Conservation (phyloP, 2,888 invertebrate genomes). For the Lasius platythorax region DNA sequence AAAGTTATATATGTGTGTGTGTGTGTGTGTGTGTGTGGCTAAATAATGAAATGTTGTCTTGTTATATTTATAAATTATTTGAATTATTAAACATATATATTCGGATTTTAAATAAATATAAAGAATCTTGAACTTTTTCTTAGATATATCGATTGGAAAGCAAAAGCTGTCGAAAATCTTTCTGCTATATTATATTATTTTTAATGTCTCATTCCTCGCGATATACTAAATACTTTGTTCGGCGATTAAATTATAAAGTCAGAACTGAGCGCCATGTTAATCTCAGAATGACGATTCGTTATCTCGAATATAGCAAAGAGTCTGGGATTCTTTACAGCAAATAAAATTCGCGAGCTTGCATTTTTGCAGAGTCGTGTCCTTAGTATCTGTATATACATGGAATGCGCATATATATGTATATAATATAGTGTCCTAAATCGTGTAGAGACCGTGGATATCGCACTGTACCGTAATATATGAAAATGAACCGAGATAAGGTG, state of each 20-base stretch:
- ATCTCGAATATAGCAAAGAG: slow-evolving; percentile 19
- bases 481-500: slow-evolving; percentile 58
- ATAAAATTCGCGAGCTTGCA: slow-evolving; percentile 39
- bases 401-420: not conserved
- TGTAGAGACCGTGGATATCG: slow-evolving; percentile 33
- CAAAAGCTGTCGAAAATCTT: not conserved
- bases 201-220: not conserved
- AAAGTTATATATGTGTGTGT: too few relatives aligned
- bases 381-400: not conserved
- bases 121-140: not conserved
- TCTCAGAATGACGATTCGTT: not conserved
- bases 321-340: slow-evolving; percentile 2
- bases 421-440: slow-evolving; percentile 22
- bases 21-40: not conserved
- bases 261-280: not conserved
- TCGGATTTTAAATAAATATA: not conserved
- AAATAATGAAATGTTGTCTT: not conserved
- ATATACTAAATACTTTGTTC: slow-evolving; percentile 31
- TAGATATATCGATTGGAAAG: not conserved
- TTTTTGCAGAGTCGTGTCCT: slow-evolving; percentile 25
- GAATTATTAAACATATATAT: not conserved
- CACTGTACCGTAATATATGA: slow-evolving; percentile 46
- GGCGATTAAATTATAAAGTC: slow-evolving; percentile 36
- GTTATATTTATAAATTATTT: not conserved
- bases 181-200: not conserved